Percentiles rank a stretch among this genome's conserved stretches.
Evolutionary conservation across 2,113 vertebrate genomes (phyloP).

Genomic region (Seriola rivoliana): DNA sequence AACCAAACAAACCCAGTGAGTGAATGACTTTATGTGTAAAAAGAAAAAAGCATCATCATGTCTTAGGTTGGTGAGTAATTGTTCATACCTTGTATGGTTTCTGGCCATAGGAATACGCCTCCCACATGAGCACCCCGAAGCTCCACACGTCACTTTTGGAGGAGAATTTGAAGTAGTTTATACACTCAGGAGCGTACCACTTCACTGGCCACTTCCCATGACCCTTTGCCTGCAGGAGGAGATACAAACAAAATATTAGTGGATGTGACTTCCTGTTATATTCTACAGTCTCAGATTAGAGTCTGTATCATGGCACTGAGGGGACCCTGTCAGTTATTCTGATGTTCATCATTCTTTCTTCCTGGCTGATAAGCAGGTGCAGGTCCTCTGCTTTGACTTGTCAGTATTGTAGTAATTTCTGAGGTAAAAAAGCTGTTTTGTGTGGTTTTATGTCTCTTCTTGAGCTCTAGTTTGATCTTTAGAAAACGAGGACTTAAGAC

Average conservation of each 20-base stretch:
- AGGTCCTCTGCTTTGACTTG: too few species aligned
- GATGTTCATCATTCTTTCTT: too few species aligned
- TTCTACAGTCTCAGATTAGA: too few species aligned
- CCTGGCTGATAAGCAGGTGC: too few species aligned
- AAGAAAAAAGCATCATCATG: background rate
- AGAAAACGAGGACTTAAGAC: too few species aligned
- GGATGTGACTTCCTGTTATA: background rate
- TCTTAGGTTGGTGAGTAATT: too few species aligned
- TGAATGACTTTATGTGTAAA: background rate
- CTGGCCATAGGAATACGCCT: slow-evolving; percentile 93
- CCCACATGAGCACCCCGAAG: slow-evolving; percentile 99
- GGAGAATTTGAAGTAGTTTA: slow-evolving; percentile 96
- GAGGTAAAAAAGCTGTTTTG: too few species aligned
- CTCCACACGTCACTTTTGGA: slow-evolving; percentile 99
- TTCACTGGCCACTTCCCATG: slow-evolving; percentile 98
- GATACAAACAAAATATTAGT: slow-evolving; percentile 1
- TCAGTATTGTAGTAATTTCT: too few species aligned
- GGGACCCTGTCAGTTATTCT: too few species aligned
- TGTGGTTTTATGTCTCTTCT: too few species aligned
- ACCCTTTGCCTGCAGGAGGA: slow-evolving; percentile 88
- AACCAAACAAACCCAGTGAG: background rate
- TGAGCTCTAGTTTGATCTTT: too few species aligned
- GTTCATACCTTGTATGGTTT: slow-evolving; percentile 94
- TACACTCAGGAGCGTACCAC: slow-evolving; percentile 98
- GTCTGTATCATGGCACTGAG: too few species aligned